phyloP scores from a whole-genome alignment of 2,113 vertebrate species.

The Dryoscopus gambensis region DNA sequence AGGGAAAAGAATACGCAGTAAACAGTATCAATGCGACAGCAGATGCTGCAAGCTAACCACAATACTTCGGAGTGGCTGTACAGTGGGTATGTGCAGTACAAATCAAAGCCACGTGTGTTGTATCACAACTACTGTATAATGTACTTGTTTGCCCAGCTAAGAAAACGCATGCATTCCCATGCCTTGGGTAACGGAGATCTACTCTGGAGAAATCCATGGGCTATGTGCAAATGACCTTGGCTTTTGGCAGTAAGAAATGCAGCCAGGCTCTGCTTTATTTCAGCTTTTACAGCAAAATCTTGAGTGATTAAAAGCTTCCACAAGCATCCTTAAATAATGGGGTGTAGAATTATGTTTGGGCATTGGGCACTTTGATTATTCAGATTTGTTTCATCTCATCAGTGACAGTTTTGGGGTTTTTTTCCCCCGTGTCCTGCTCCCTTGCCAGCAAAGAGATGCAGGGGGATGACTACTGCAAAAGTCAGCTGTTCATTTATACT shows the following conservation, averaged over 20 bases:
- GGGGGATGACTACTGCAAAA: constrained; percentile 39
- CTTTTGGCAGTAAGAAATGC: constrained; percentile 71
- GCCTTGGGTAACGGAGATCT: constrained; percentile 79
- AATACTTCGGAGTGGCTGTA: constrained; percentile 92
- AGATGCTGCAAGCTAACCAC: constrained; percentile 93
- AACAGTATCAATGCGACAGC: constrained; percentile 87
- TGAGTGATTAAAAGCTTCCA: constrained; percentile 53
- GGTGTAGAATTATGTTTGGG: neutral
- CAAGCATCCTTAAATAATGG: constrained; percentile 49
- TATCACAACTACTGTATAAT: constrained; percentile 98
- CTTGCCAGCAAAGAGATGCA: constrained; percentile 74
- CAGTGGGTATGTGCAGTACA: constrained; percentile 95
- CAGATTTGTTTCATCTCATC: neutral
- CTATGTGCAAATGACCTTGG: constrained; percentile 77
- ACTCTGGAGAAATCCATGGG: constrained; percentile 70
- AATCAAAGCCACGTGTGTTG: constrained; percentile 92
- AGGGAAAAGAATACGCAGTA: constrained; percentile 87
- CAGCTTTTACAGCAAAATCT: constrained; percentile 47
- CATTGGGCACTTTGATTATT: constrained; percentile 21
- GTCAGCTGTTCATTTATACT: constrained; percentile 41
- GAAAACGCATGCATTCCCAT: constrained; percentile 89
- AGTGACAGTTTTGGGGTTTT: neutral
- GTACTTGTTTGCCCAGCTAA: constrained; percentile 88
- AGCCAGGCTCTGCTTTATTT: constrained; percentile 70
- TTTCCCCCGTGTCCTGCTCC: neutral